phyloP scores from a whole-genome alignment of 2,797 vertebrate species.

The Mormyrus proboscirostris region DNA sequence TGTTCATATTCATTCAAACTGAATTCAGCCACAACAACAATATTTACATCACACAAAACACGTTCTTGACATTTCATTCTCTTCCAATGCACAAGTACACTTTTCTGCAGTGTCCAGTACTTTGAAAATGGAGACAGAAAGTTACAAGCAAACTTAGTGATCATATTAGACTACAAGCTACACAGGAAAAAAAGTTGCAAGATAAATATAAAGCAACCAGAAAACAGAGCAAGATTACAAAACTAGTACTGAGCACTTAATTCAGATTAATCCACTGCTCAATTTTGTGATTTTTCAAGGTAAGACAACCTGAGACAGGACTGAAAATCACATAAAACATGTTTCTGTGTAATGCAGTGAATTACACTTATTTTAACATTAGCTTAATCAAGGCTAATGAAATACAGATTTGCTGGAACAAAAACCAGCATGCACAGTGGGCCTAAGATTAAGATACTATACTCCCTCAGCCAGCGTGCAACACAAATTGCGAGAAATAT shows the following conservation, averaged over 20 bases:
- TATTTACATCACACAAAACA: background rate
- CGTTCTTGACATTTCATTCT: background rate
- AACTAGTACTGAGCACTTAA: background rate
- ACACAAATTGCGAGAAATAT: background rate
- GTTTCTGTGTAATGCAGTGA: background rate
- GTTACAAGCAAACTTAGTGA: background rate
- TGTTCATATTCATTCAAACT: constrained; percentile 29
- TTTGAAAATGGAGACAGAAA: background rate
- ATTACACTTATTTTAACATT: background rate
- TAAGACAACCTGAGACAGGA: background rate
- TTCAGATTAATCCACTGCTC: background rate
- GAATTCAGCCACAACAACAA: background rate
- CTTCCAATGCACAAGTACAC: background rate
- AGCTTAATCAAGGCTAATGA: background rate
- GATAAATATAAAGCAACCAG: background rate
- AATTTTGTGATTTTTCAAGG: background rate
- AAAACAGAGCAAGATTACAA: background rate
- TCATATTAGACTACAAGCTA: background rate
- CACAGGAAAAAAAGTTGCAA: background rate
- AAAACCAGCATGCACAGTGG: background rate
- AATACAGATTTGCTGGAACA: background rate
- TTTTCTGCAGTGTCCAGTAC: background rate
- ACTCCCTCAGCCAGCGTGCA: background rate
- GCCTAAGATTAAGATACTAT: background rate
- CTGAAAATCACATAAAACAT: background rate